These are phyloP conservation scores for Apodemus sylvaticus DNA, from an alignment of 2,113 vertebrate species.

Conservation along the genomic window DNA sequence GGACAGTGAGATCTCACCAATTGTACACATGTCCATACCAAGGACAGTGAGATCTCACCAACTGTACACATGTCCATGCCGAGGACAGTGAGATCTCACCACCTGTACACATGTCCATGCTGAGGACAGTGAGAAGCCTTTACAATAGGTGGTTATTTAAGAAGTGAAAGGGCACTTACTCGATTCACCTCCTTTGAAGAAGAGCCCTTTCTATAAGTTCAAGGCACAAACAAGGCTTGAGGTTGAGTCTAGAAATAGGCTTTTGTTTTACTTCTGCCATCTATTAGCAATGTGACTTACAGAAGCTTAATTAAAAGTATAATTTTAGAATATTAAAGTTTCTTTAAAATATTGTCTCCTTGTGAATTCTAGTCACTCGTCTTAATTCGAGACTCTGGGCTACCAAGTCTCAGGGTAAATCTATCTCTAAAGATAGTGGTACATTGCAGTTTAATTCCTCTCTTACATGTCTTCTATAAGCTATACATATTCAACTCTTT, in stretches of 20 bases:
- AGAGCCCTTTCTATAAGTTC: background rate
- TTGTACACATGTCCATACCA: no score
- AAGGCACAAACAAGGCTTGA: background rate
- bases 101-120: background rate
- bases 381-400: background rate
- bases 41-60: no score
- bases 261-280: background rate
- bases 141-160: background rate
- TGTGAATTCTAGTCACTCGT: background rate
- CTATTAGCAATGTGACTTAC: background rate
- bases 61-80: no score
- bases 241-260: background rate
- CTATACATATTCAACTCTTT: background rate
- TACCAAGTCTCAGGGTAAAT: background rate
- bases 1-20: no score
- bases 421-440: background rate
- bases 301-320: slow-evolving; percentile 11
- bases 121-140: background rate
- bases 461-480: background rate
- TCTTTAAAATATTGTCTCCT: background rate
- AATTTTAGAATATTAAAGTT: background rate
- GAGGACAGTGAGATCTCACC: no score
- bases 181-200: background rate
- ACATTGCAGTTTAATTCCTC: background rate
- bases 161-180: background rate